Conservation (phyloP, 2,888 invertebrate genomes). For the Campopleginae sp. region DNA sequence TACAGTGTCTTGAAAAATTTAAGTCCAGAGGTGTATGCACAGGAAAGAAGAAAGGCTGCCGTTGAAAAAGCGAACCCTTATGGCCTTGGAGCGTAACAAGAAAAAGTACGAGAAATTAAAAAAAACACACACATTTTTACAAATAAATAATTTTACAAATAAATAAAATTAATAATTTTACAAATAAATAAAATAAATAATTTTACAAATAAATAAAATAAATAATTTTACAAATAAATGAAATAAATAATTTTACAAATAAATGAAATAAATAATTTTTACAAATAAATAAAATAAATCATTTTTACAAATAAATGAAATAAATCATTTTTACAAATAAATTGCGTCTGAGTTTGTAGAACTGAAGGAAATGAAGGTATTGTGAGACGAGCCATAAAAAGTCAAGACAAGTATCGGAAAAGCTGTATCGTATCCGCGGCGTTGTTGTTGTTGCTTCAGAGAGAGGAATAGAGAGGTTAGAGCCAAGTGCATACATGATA, state of each 20-base stretch:
- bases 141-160: too few species aligned
- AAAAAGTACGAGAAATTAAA: constrained; percentile 42
- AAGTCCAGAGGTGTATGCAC: constrained; percentile 54
- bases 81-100: constrained; percentile 47
- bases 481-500: constrained; percentile 63
- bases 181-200: too few species aligned
- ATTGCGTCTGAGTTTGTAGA: not conserved
- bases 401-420: not conserved
- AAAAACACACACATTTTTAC: too few species aligned
- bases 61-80: constrained; percentile 70
- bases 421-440: constrained; percentile 15
- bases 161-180: too few species aligned
- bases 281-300: too few species aligned
- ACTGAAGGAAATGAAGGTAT: not conserved
- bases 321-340: too few species aligned
- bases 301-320: too few species aligned
- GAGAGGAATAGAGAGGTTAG: constrained; percentile 39
- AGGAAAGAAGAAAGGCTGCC: constrained; percentile 66
- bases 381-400: constrained; percentile 3
- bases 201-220: too few species aligned
- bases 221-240: too few species aligned
- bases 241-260: too few species aligned
- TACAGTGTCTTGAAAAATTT: constrained; percentile 23
- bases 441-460: constrained; percentile 24
- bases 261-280: too few species aligned